These are phyloP conservation scores for Syrista parreyssii DNA, from an alignment of 2,888 invertebrate species.

Conservation along the genomic window DNA sequence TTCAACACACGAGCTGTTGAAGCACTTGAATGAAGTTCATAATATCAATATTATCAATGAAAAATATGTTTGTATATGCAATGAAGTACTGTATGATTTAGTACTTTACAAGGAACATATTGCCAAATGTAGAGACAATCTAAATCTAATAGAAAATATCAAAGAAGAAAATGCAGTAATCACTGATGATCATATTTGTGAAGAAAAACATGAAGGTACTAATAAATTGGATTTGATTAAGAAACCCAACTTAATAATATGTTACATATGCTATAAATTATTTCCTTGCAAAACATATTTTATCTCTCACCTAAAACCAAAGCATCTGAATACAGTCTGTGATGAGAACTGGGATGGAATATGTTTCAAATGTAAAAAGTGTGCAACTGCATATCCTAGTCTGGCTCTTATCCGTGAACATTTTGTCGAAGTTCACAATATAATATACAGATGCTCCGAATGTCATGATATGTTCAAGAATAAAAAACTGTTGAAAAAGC, in stretches of 20 bases:
- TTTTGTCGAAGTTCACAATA: slow-evolving; percentile 10
- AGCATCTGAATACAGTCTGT: slow-evolving; percentile 7
- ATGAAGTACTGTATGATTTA: slow-evolving; percentile 3
- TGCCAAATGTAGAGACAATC: neutral
- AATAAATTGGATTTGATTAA: neutral
- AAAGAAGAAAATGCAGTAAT: neutral
- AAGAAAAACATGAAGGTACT: neutral
- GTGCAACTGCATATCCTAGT: slow-evolving; percentile 13
- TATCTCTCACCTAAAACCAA: slow-evolving; percentile 5
- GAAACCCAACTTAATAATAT: slow-evolving; percentile 8
- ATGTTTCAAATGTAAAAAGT: slow-evolving; percentile 18
- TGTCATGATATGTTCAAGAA: slow-evolving; percentile 15
- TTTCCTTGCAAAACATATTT: slow-evolving; percentile 5
- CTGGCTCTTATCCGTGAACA: slow-evolving; percentile 9
- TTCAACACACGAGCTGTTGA: slow-evolving; percentile 13
- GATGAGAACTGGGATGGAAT: slow-evolving; percentile 14
- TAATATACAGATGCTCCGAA: slow-evolving; percentile 14
- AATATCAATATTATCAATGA: slow-evolving; percentile 13
- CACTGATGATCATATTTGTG: neutral
- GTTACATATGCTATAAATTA: slow-evolving; percentile 14
- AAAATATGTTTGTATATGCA: slow-evolving; percentile 8
- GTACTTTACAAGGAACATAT: slow-evolving; percentile 7
- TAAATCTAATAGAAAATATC: neutral
- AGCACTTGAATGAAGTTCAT: slow-evolving; percentile 9
- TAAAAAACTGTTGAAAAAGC: slow-evolving; percentile 14